Percentiles rank a stretch among this genome's conserved stretches.
These are phyloP conservation scores for Manacus vitellinus DNA, from an alignment of 2,113 vertebrate genomes.

Conservation along the genomic window DNA sequence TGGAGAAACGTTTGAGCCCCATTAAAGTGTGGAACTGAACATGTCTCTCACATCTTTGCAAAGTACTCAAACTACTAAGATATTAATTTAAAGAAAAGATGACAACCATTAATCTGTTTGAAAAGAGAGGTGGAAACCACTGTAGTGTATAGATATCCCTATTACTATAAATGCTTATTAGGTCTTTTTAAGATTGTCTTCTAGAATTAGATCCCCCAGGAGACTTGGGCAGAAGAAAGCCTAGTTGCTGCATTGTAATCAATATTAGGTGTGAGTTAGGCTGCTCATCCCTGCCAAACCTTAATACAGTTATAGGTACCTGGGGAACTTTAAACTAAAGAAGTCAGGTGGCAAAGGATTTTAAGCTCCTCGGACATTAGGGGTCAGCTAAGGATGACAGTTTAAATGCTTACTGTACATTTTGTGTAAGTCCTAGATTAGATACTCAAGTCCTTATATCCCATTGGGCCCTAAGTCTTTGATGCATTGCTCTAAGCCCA, in stretches of 20 bases:
- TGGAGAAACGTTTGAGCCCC: background rate
- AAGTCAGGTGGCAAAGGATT: slow-evolving; percentile 32
- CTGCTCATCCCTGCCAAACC: slow-evolving; percentile 36
- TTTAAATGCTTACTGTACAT: slow-evolving; percentile 62
- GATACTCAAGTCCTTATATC: slow-evolving; percentile 34
- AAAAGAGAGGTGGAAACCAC: slow-evolving; percentile 14
- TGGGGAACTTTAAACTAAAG: slow-evolving; percentile 45
- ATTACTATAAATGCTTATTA: slow-evolving; percentile 33
- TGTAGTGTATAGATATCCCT: background rate
- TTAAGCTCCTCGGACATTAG: slow-evolving; percentile 24
- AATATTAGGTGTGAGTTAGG: slow-evolving; percentile 35
- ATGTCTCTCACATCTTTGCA: background rate
- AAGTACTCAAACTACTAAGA: background rate
- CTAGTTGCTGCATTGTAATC: slow-evolving; percentile 36
- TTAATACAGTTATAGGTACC: slow-evolving; percentile 40
- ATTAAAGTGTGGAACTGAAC: background rate
- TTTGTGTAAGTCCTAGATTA: slow-evolving; percentile 57
- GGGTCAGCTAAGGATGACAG: slow-evolving; percentile 54
- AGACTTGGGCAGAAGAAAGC: background rate
- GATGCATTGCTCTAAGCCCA: slow-evolving; percentile 36
- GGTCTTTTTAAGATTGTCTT: slow-evolving; percentile 18
- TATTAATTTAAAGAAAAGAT: background rate
- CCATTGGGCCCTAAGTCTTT: slow-evolving; percentile 28
- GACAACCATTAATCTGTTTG: background rate
- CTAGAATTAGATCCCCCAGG: background rate